Conservation (phyloP, 2,797 vertebrate genomes). For the Falco concolor region DNA sequence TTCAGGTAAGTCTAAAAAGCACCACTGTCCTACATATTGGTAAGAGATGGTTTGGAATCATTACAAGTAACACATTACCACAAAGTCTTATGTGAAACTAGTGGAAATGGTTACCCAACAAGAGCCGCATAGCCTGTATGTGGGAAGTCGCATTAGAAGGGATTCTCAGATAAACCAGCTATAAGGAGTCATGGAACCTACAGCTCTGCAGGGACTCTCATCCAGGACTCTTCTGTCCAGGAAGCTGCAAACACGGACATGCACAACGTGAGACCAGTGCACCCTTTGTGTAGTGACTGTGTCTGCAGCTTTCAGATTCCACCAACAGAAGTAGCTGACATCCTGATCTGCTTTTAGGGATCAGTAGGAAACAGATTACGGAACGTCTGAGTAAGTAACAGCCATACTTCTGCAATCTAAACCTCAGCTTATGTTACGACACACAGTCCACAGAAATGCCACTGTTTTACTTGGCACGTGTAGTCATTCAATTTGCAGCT, state of each 20-base stretch:
- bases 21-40: not conserved
- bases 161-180: not conserved
- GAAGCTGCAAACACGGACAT: not conserved
- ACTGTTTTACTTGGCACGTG: not conserved
- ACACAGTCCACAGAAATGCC: not conserved
- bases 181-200: not conserved
- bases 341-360: not conserved
- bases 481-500: not conserved
- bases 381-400: not conserved
- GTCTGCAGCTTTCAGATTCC: not conserved
- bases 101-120: not conserved
- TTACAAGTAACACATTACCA: not conserved
- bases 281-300: not conserved
- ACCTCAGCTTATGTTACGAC: not conserved
- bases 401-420: not conserved
- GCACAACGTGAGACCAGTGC: fast-evolving
- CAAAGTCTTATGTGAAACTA: not conserved
- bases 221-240: not conserved
- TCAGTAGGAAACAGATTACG: not conserved
- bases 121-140: not conserved
- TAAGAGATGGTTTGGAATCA: not conserved
- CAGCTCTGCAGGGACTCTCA: not conserved
- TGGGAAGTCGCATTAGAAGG: not conserved
- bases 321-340: not conserved
- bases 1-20: not conserved